Conservation (phyloP, 2,888 invertebrate species). For the Melieria picta region DNA sequence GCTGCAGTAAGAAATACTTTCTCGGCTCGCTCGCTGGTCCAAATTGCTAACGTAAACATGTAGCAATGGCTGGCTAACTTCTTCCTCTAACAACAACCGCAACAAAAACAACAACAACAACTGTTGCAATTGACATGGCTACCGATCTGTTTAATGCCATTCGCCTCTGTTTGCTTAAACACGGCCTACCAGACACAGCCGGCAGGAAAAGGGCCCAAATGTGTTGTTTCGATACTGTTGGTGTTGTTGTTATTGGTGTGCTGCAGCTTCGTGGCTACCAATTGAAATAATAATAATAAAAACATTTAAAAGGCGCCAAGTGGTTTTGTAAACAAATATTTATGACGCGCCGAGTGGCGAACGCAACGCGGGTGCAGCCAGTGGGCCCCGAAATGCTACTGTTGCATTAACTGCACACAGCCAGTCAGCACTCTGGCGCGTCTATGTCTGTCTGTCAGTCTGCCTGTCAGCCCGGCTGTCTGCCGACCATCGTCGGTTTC, state of each 20-base stretch:
- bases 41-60: conserved; percentile 11
- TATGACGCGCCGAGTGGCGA: conserved; percentile 35
- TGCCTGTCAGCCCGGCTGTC: conserved; percentile 24
- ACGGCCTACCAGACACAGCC: conserved; percentile 4
- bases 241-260: not conserved
- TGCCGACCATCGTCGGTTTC: conserved; percentile 15
- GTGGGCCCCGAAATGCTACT: too few species aligned
- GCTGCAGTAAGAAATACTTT: too few species aligned
- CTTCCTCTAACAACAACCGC: too few species aligned
- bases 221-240: conserved; percentile 13
- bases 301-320: conserved; percentile 65
- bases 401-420: conserved; percentile 1
- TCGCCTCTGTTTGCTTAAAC: not conserved
- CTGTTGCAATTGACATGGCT: too few species aligned
- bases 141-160: too few species aligned
- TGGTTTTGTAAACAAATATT: conserved; percentile 63
- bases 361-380: not conserved
- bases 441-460: not conserved
- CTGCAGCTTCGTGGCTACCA: conserved; percentile 34
- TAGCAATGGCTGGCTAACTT: not conserved
- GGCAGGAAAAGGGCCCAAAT: conserved; percentile 18
- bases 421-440: not conserved
- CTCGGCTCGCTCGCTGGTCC: too few species aligned
- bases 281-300: conserved; percentile 47
- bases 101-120: too few species aligned